Conservation (phyloP, 2,888 invertebrate species). For the Lordiphosa fenestrarum region DNA sequence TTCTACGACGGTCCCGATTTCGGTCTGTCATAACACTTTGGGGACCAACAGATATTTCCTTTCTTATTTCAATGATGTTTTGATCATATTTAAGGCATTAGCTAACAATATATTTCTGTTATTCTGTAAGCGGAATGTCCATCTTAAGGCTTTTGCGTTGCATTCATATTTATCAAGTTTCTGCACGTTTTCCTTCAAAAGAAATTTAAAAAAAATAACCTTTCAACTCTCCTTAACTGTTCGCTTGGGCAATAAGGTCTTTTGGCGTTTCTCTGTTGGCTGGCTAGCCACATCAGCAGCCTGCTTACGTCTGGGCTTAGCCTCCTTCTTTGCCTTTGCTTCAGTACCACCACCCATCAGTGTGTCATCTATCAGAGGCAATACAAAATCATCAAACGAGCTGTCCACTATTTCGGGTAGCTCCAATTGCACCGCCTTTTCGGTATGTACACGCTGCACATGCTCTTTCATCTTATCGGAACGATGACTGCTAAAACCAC, state of each 20-base stretch:
- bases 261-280: conserved; percentile 32
- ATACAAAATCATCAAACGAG: conserved; percentile 73
- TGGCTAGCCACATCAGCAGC: neutral
- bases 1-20: too few species aligned
- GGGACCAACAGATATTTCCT: too few species aligned
- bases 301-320: neutral
- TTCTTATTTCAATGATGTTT: too few species aligned
- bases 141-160: too few species aligned
- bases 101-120: too few species aligned
- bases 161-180: too few species aligned
- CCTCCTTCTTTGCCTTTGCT: conserved; percentile 14
- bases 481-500: conserved; percentile 81
- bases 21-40: too few species aligned
- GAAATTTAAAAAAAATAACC: too few species aligned
- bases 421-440: conserved; percentile 76
- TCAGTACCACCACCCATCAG: conserved; percentile 1
- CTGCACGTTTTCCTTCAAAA: too few species aligned
- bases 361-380: conserved; percentile 54
- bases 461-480: conserved; percentile 82
- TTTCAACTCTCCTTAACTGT: conserved; percentile 16
- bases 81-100: too few species aligned
- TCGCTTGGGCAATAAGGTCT: conserved; percentile 46
- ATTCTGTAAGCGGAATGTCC: too few species aligned
- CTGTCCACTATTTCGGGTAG: conserved; percentile 77
- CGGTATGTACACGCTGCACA: conserved; percentile 78